phyloP scores from a whole-genome alignment of 2,113 vertebrate species.

The Benitochromis conjunctus region DNA sequence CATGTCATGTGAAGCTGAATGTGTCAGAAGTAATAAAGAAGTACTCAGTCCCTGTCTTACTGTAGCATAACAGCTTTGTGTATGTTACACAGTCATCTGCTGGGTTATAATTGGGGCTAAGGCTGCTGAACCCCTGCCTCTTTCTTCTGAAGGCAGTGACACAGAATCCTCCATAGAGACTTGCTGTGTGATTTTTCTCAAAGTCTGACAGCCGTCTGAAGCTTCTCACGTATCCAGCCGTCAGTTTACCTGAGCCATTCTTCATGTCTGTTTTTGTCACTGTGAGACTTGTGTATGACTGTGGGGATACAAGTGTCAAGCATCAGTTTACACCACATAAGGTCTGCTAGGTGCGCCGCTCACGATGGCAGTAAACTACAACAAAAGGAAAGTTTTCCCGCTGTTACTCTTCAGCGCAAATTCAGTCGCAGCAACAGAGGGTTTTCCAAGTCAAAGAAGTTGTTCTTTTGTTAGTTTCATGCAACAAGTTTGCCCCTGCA shows the following conservation, averaged over 20 bases:
- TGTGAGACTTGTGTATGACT: background rate
- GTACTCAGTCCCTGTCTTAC: constrained; percentile 3
- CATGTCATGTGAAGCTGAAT: constrained; percentile 35
- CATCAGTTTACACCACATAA: background rate
- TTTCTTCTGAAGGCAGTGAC: constrained; percentile 24
- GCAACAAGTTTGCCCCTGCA: background rate
- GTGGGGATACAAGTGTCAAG: constrained; percentile 3
- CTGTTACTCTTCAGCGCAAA: background rate
- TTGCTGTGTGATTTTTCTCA: constrained; percentile 41
- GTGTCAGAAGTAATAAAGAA: constrained; percentile 42
- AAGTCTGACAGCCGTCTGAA: constrained; percentile 32
- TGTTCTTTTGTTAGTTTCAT: constrained; percentile 6
- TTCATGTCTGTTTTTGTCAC: constrained; percentile 13
- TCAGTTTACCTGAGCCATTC: constrained; percentile 40
- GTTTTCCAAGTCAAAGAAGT: background rate
- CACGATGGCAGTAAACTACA: background rate
- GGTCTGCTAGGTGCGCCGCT: background rate
- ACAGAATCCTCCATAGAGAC: constrained; percentile 38
- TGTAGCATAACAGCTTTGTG: constrained; percentile 3
- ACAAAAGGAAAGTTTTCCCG: background rate
- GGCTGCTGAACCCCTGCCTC: constrained; percentile 27
- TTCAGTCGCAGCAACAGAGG: background rate
- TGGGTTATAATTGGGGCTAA: constrained; percentile 58
- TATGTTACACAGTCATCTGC: constrained; percentile 39
- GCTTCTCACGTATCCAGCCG: constrained; percentile 35